Conservation (phyloP, 1,140 invertebrate genomes). For the Eurytemora carolleeae region DNA sequence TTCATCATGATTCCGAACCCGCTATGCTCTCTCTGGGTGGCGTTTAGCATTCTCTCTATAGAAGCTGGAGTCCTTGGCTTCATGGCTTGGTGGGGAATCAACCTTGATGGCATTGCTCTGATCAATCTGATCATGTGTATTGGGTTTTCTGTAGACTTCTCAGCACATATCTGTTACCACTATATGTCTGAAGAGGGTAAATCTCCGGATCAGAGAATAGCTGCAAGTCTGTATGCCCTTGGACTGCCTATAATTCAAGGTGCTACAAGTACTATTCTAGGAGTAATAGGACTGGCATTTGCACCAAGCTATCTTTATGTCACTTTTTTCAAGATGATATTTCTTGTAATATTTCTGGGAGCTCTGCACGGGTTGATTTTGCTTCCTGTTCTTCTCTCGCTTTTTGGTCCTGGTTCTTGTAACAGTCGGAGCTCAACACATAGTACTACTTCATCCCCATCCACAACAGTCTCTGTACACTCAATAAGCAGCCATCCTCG, state of each 20-base stretch:
- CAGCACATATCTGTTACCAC: constrained; percentile 88
- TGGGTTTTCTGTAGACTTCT: constrained; percentile 92
- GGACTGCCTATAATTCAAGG: constrained; percentile 87
- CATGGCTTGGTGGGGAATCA: constrained; percentile 86
- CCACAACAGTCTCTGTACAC: too few relatives aligned
- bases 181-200: constrained; percentile 75
- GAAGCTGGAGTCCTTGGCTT: constrained; percentile 89
- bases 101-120: constrained; percentile 92
- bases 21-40: constrained; percentile 79
- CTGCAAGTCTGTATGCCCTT: constrained; percentile 63
- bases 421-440: too few relatives aligned
- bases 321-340: constrained; percentile 96
- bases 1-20: constrained; percentile 88
- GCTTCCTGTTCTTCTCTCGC: constrained; percentile 69
- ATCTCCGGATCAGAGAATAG: constrained; percentile 51
- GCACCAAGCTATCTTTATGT: constrained; percentile 89
- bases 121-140: constrained; percentile 98
- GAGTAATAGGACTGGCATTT: constrained; percentile 61
- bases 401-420: constrained; percentile 61
- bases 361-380: constrained; percentile 79
- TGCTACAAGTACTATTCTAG: constrained; percentile 73
- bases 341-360: constrained; percentile 82
- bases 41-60: constrained; percentile 83
- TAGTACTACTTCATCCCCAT: too few relatives aligned
- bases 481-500: too few relatives aligned